Conservation (phyloP, 2,888 invertebrate species). For the Antitype chi region DNA sequence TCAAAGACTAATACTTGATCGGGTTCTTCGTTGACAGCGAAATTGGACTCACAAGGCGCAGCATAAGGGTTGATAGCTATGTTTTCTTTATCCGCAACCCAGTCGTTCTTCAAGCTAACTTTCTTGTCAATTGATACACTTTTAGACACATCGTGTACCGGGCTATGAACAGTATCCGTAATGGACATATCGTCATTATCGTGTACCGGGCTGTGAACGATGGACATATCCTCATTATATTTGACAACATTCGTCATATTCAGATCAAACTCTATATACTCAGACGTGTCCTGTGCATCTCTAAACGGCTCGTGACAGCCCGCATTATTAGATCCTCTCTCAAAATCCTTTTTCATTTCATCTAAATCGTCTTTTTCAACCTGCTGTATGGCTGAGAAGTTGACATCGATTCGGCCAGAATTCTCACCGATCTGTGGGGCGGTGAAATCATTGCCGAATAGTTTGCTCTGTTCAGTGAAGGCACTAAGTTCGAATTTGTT, state of each 20-base stretch:
- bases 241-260: slow-evolving; percentile 77
- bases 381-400: slow-evolving; percentile 80
- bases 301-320: slow-evolving; percentile 71
- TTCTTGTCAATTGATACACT: slow-evolving; percentile 69
- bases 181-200: slow-evolving; percentile 85
- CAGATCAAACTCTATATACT: slow-evolving; percentile 84
- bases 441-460: slow-evolving; percentile 79
- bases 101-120: slow-evolving; percentile 69
- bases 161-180: slow-evolving; percentile 81
- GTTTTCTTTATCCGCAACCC: slow-evolving; percentile 85
- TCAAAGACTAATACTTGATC: slow-evolving; percentile 84
- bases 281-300: slow-evolving; percentile 73
- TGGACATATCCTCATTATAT: slow-evolving; percentile 83
- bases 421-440: slow-evolving; percentile 74
- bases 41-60: slow-evolving; percentile 78
- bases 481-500: slow-evolving; percentile 81
- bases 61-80: slow-evolving; percentile 82
- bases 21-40: slow-evolving; percentile 77
- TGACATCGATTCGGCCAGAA: slow-evolving; percentile 79
- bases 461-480: slow-evolving; percentile 80
- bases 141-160: slow-evolving; percentile 78
- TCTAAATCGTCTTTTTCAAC: slow-evolving; percentile 81
- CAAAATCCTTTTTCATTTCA: slow-evolving; percentile 80
- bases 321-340: slow-evolving; percentile 67
- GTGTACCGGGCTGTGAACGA: slow-evolving; percentile 80